These are phyloP conservation scores for Pycnomerus fuliginosus DNA, from an alignment of 2,888 invertebrate genomes.

Conservation along the genomic window DNA sequence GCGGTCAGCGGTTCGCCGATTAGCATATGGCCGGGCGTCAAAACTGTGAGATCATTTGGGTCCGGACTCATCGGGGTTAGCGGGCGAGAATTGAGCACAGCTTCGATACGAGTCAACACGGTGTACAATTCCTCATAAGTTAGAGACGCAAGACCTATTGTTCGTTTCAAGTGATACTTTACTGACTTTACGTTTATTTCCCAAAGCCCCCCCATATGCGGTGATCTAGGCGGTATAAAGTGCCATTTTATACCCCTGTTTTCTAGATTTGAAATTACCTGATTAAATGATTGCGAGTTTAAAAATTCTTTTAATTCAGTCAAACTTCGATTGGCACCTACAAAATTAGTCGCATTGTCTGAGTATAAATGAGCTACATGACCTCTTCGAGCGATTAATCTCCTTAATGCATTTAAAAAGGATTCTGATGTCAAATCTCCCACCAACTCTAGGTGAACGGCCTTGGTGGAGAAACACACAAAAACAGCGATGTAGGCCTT, in stretches of 20 bases:
- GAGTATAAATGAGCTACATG: not conserved
- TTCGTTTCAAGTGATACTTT: conserved; percentile 1
- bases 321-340: not conserved
- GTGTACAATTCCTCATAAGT: not conserved
- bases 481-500: conserved; percentile 31
- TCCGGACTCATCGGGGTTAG: not conserved
- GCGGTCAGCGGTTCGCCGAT: conserved; percentile 1
- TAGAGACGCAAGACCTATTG: not conserved
- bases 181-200: not conserved
- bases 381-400: not conserved
- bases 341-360: too few relatives aligned
- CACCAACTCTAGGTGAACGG: conserved; percentile 12
- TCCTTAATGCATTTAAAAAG: not conserved
- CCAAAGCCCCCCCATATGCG: conserved; percentile 1
- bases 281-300: not conserved
- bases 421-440: not conserved
- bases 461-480: conserved; percentile 26
- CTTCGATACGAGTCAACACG: too few relatives aligned
- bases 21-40: not conserved
- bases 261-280: not conserved
- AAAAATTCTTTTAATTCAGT: not conserved
- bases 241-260: not conserved
- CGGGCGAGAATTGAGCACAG: too few relatives aligned
- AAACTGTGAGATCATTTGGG: not conserved
- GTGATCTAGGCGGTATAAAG: not conserved